Percentiles rank a stretch among this genome's conserved stretches.
These are phyloP conservation scores for Hydrozoanthus tunicans DNA, from an alignment of 64 coral and sea anemone species.

Conservation along the genomic window DNA sequence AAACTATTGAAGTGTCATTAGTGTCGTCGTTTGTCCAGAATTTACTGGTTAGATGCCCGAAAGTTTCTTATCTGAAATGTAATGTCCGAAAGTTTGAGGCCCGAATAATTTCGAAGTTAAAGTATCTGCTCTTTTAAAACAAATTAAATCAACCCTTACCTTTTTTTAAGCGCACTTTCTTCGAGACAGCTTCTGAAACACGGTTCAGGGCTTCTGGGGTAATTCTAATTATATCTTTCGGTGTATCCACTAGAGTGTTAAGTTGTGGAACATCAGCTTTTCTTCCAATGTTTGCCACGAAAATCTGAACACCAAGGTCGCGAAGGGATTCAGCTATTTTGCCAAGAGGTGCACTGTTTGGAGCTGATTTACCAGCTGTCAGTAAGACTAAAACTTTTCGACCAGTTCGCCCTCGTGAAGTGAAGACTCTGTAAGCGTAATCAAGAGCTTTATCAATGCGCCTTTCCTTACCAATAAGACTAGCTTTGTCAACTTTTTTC, in stretches of 20 bases:
- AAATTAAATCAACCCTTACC: conserved; percentile 1
- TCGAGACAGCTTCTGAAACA: conserved; percentile 33
- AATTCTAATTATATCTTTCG: conserved; percentile 56
- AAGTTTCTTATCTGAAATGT: too few species aligned
- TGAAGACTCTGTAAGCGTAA: conserved; percentile 1
- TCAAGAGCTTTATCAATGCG: conserved; percentile 31
- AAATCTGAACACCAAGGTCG: conserved; percentile 7
- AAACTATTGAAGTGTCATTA: too few species aligned
- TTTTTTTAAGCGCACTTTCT: conserved; percentile 47
- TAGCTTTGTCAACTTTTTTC: conserved; percentile 21
- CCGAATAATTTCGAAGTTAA: too few species aligned
- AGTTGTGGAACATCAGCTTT: conserved; percentile 18
- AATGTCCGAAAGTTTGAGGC: too few species aligned
- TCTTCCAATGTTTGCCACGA: conserved; percentile 63
- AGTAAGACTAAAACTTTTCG: conserved; percentile 62
- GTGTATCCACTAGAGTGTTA: conserved; percentile 29
- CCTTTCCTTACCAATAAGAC: background rate
- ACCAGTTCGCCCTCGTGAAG: background rate
- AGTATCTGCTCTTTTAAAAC: background rate
- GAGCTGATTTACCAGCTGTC: conserved; percentile 50
- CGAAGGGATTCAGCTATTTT: conserved; percentile 36
- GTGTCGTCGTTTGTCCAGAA: too few species aligned
- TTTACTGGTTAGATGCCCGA: too few species aligned
- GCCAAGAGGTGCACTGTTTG: conserved; percentile 17
- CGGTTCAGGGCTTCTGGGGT: conserved; percentile 19